A percentile compares a stretch with the other conserved stretches of the same genome.
Conservation (phyloP, 2,113 vertebrate species). For the Callorhinus ursinus region DNA sequence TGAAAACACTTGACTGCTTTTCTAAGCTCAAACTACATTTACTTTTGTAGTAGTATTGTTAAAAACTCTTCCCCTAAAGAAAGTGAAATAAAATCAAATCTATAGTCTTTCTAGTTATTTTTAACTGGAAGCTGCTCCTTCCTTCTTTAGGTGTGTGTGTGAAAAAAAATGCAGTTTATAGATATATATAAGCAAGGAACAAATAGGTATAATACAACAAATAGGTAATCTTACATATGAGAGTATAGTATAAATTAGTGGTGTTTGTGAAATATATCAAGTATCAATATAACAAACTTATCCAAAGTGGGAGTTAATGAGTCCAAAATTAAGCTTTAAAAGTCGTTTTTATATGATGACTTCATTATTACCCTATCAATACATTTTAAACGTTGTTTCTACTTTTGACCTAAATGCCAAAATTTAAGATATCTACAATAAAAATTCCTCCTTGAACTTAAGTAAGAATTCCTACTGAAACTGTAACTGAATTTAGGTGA, state of each 20-base stretch:
- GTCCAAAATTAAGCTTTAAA: background rate
- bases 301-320: background rate
- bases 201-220: background rate
- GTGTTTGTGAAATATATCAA: background rate
- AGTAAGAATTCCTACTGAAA: background rate
- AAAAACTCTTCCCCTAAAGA: background rate
- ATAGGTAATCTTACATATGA: background rate
- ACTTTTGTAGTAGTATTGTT: background rate
- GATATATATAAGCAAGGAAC: background rate
- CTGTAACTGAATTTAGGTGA: background rate
- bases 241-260: background rate
- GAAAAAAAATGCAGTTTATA: background rate
- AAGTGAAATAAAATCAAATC: background rate
- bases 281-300: background rate
- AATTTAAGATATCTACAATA: background rate
- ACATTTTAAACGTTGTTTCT: background rate
- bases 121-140: background rate
- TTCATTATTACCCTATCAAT: background rate
- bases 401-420: background rate
- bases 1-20: background rate
- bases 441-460: background rate
- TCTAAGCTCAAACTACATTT: background rate
- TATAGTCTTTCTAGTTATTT: background rate
- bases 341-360: background rate
- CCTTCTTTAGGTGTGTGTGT: background rate